Conservation (phyloP, 2,113 vertebrate species). For the Albula glossodonta region DNA sequence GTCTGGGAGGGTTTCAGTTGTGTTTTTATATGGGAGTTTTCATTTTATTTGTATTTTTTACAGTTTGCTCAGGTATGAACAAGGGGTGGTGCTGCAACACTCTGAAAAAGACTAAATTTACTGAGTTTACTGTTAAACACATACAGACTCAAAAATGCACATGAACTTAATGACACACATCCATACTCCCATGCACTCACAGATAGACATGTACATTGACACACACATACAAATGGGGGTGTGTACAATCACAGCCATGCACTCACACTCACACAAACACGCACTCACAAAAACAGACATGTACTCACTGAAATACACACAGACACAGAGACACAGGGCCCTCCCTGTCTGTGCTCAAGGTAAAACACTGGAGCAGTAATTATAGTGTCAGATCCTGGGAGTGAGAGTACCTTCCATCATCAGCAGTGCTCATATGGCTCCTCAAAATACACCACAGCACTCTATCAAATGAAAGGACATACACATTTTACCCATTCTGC, state of each 20-base stretch:
- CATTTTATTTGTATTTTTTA: not conserved
- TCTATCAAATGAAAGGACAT: not conserved
- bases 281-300: not conserved
- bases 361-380: not conserved
- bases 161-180: constrained; percentile 7
- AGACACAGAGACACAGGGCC: constrained; percentile 39
- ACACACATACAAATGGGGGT: constrained; percentile 24
- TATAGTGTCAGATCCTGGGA: constrained; percentile 28
- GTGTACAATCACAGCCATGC: constrained; percentile 10
- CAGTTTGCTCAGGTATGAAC: constrained; percentile 41
- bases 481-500: not conserved
- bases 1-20: not conserved
- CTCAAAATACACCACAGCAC: too few species aligned
- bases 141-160: not conserved
- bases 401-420: constrained; percentile 22
- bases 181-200: constrained; percentile 39
- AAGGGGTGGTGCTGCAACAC: constrained; percentile 39
- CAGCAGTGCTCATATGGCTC: too few species aligned
- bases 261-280: not conserved
- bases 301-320: constrained; percentile 18
- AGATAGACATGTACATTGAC: not conserved
- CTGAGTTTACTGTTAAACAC: constrained; percentile 34
- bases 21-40: not conserved
- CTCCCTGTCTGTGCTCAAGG: not conserved
- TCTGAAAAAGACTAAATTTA: constrained; percentile 53